Evolutionary conservation across 1,140 invertebrate species (phyloP), one percentile per base, ranked within the genome.

Genomic region (Prorops nasuta): DNA sequence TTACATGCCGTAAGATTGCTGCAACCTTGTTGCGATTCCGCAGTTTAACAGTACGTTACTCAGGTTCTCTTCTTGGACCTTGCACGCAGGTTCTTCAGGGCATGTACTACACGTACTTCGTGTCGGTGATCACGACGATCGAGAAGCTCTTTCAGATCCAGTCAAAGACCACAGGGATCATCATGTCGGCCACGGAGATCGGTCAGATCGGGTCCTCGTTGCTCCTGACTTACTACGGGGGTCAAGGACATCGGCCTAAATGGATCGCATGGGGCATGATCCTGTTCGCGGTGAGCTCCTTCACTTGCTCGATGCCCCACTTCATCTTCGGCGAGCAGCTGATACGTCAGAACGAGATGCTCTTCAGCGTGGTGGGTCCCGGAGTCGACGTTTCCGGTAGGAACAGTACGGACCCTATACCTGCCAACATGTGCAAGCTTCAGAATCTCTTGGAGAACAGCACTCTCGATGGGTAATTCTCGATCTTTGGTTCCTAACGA

Each of bases 81-180:
- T n/a, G n/a, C n/a, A n/a, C n/a, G n/a, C 51, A 78, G 74, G 73
- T 96, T 0, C 79, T 95, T 9, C 92, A 94, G 75, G 93, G 93
- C 21, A 94, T 95, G 88, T 96, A 91, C 71, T 91, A 91, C 73
- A 95, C 92, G 16, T 98, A 98, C 74, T 94, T 98, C 71, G 94
- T 96, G 21, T 94, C 91, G 64, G 92, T 96, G 45, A 94, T 98
- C 65, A 98, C 96, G 19, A 98, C 94, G 7, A 92, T 98, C 31
- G 95, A 98, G 76, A 97, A 97, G 78, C 80, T 97, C 22, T 98
- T 96, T 71, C 91, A 94, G 80, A 91, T 98, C 37, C 92, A 95
- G 64, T 96, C 92, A 42, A 94, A 92, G 71, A 94, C 93, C 4
- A 96, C 93, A 0, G 95, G 94, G 0, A 86, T 94, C 34, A 87